phyloP scores from a whole-genome alignment of 2,888 invertebrate species.

The Cremastobaeus sp. region DNA sequence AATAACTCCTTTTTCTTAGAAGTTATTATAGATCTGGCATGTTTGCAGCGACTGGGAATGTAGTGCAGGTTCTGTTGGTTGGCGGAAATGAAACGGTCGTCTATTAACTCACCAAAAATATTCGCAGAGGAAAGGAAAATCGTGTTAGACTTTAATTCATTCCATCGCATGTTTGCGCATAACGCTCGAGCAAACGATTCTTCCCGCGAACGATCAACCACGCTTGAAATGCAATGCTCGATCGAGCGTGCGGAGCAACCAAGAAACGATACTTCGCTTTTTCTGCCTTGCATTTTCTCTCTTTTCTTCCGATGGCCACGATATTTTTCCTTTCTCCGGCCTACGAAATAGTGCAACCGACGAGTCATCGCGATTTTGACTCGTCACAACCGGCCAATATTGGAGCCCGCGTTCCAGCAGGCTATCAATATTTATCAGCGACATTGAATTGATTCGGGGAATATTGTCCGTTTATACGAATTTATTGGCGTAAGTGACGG shows the following conservation, averaged over 20 bases:
- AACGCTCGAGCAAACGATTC: conserved; percentile 60
- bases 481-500: not conserved
- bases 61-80: conserved; percentile 38
- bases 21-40: conserved; percentile 38
- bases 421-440: conserved; percentile 12
- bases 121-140: conserved; percentile 57
- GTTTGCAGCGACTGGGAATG: conserved; percentile 37
- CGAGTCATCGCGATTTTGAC: conserved; percentile 11
- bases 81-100: conserved; percentile 52
- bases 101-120: conserved; percentile 56
- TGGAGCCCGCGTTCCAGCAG: conserved; percentile 8
- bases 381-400: conserved; percentile 8
- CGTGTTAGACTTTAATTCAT: conserved; percentile 60
- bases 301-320: conserved; percentile 14
- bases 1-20: conserved; percentile 34
- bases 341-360: conserved; percentile 18
- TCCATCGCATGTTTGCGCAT: conserved; percentile 60
- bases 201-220: conserved; percentile 58
- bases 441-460: not conserved
- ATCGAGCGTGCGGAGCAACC: conserved; percentile 57
- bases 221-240: conserved; percentile 59
- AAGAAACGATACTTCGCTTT: conserved; percentile 51
- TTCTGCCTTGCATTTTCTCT: conserved; percentile 34
- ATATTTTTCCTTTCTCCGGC: conserved; percentile 10
- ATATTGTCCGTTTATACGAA: not conserved